Base-by-base conservation (phyloP, 2,113 vertebrate species). In the Aphyosemion australe region DNA sequence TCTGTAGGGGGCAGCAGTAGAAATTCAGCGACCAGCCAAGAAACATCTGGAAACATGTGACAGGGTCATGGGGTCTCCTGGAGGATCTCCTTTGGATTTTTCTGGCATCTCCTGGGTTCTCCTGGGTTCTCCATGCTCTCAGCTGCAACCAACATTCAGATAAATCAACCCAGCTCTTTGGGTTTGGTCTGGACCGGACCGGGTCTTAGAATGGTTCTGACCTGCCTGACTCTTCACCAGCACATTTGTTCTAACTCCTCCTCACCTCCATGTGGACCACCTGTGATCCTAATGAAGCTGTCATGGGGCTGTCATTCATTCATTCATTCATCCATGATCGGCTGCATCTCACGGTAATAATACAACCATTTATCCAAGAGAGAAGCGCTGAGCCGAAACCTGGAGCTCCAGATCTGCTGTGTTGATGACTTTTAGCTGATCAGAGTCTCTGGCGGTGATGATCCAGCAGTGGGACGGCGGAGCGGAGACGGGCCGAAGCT, bases 241-340 rank as follows among this genome's bases (percentile, higher is more conserved):
- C 61, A 67, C 67, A 87, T 89, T 87, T 87, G 85, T 86, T 89
- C 78, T 55, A 68, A 75, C 62, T 65, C 70, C 69, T 78, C 80
- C 60, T 60, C 65, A 76, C 85, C 78, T 82, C 78, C 77, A 63
- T 57, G 8, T 58, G 89, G 89, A 57, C 89, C 90, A 91, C 90
- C 91, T 91, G 89, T 71, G 79, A 48, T 84, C 75, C 77, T 90
- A 87, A 91, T 91, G 84, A 87, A 90, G 87, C 79, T 82, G 26
- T 26, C 3, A 26, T 5, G 5, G n/a, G n/a, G 26, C 26, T 26
- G 26, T 5, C 45, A 47, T 18, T 89, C 89, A 85, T 84, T 91
- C 45, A 47, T 18, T 89, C 89, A 85, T 84, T 91, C 84, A 89
- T 75, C 91, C 86, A 78, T 62, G 80, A 83, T 60, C 82, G 70